phyloP scores from a whole-genome alignment of 1,140 invertebrate species.

The Zaprionus gabonicus region DNA sequence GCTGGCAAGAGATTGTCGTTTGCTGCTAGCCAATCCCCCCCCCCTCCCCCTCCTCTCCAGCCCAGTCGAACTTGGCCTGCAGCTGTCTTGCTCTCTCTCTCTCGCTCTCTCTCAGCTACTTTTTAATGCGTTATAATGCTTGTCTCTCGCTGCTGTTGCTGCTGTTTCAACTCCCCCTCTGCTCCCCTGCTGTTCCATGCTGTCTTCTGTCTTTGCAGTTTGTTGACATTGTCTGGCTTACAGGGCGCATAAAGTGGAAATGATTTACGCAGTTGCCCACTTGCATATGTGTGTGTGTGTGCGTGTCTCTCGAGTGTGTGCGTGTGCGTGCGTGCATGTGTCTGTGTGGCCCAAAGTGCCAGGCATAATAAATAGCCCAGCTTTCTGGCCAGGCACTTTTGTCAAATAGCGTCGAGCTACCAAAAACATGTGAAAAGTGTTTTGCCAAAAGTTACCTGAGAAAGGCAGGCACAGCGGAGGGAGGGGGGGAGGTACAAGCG shows the following conservation, averaged over 20 bases:
- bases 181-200: conserved; percentile 1
- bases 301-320: conserved; percentile 4
- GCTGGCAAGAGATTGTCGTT: conserved; percentile 71
- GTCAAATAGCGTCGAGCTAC: conserved; percentile 69
- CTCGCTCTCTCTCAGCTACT: conserved; percentile 44
- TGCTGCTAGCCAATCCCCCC: conserved; percentile 9
- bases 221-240: conserved; percentile 81
- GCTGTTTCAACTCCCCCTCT: background rate
- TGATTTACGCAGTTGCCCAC: conserved; percentile 74
- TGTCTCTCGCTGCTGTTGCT: conserved; percentile 23
- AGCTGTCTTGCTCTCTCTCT: background rate
- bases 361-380: conserved; percentile 75
- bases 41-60: background rate
- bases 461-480: background rate
- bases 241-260: conserved; percentile 78
- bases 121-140: conserved; percentile 76
- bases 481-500: background rate
- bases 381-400: conserved; percentile 73
- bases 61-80: background rate
- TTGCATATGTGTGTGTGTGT: conserved; percentile 39
- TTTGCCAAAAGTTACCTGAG: conserved; percentile 53
- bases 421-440: conserved; percentile 72
- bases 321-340: conserved; percentile 30
- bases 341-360: conserved; percentile 45
- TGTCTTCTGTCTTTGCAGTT: conserved; percentile 61